Evolutionary conservation across 1,140 invertebrate species (phyloP).

Genomic region (Aculops lycopersici): DNA sequence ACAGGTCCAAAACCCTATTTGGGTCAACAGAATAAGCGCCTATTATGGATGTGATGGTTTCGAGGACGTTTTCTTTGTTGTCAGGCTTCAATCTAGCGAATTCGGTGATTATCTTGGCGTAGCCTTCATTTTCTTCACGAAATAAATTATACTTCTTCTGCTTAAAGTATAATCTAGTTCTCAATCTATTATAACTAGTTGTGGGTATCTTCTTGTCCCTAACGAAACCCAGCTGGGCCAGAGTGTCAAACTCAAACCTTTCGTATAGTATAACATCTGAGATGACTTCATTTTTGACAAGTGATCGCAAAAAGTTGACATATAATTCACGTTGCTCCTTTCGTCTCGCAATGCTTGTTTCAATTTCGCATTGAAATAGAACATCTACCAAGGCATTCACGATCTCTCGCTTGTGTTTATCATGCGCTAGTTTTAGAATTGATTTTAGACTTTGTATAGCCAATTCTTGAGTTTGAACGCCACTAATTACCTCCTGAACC

Average conservation of each 20-base stretch:
- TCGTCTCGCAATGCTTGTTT: constrained; percentile 24
- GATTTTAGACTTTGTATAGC: too few species aligned
- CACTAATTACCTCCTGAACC: too few species aligned
- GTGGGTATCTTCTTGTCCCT: constrained; percentile 57
- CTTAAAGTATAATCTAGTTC: constrained; percentile 91
- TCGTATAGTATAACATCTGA: constrained; percentile 60
- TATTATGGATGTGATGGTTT: constrained; percentile 18
- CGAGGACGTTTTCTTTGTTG: not conserved
- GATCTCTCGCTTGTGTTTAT: too few species aligned
- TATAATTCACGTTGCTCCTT: constrained; percentile 28
- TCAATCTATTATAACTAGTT: constrained; percentile 86
- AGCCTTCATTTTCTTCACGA: constrained; percentile 93
- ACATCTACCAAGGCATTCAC: too few species aligned
- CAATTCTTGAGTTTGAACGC: too few species aligned
- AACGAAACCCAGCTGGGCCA: constrained; percentile 65
- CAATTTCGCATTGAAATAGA: too few species aligned
- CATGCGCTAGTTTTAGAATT: too few species aligned
- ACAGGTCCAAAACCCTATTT: constrained; percentile 78
- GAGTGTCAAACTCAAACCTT: constrained; percentile 59
- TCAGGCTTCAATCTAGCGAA: constrained; percentile 26
- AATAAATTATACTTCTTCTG: constrained; percentile 96
- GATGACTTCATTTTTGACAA: constrained; percentile 33
- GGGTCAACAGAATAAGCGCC: constrained; percentile 97
- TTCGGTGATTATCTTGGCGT: constrained; percentile 85
- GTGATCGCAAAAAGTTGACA: too few species aligned